Evolutionary conservation across 1,140 invertebrate genomes (phyloP).

Genomic region (Conopomorpha cramerella): DNA sequence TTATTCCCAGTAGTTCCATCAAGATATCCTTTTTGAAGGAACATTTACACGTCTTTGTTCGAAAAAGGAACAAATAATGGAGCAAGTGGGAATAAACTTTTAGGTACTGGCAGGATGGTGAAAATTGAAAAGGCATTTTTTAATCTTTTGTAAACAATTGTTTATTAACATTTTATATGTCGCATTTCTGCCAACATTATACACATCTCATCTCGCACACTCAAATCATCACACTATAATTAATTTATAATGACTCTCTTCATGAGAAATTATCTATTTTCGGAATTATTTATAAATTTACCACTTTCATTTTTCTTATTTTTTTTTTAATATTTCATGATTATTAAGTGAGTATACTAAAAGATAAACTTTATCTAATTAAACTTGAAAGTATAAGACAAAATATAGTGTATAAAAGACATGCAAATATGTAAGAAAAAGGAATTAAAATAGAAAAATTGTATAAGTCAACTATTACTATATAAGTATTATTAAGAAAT

Average conservation of each 20-base stretch:
- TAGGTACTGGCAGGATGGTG: too few relatives aligned
- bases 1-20: too few relatives aligned
- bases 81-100: too few relatives aligned
- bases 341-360: conserved; percentile 54
- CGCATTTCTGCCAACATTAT: conserved; percentile 47
- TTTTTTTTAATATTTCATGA: conserved; percentile 44
- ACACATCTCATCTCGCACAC: conserved; percentile 47
- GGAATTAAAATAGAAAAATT: conserved; percentile 24
- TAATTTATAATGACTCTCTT: conserved; percentile 46
- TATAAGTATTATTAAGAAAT: conserved; percentile 43
- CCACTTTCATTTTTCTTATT: conserved; percentile 41
- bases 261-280: conserved; percentile 38
- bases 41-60: too few relatives aligned
- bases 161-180: conserved; percentile 60
- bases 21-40: too few relatives aligned
- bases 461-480: conserved; percentile 25
- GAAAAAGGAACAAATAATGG: too few relatives aligned
- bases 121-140: conserved; percentile 32
- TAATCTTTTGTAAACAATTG: conserved; percentile 61
- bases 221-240: conserved; percentile 35
- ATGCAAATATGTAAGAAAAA: conserved; percentile 38
- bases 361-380: conserved; percentile 23
- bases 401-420: conserved; percentile 16
- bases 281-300: conserved; percentile 39
- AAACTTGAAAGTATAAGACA: conserved; percentile 6